Evolutionary conservation across 2,888 invertebrate species (phyloP), one percentile per base, ranked within the genome.

Genomic region (Plebejus anna): DNA sequence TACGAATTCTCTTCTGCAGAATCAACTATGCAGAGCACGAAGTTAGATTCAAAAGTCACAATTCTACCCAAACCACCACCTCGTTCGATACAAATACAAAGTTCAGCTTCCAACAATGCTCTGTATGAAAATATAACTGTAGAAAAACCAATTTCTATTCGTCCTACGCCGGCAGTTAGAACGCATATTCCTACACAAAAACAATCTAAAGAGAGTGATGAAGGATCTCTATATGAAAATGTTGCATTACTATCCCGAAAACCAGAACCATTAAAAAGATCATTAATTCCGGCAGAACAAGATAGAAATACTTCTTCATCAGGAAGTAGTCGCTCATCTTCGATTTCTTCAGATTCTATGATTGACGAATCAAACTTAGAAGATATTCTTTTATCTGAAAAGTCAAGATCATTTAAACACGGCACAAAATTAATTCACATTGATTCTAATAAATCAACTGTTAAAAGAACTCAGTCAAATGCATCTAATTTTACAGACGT

Each of bases 361-460:
- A 84, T 88, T 70, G 94, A 94, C 79, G 94, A 92, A 84, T 83
- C 92, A 13, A 91, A 93, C 83, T 86, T 94, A 78, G 94, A 94
- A 85, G 94, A 94, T 81, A 92, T 94, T 80, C 84, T 94, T 42
- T 81, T 93, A 32, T 94, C 94, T 9, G 85, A 90, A 83, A 94
- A 92, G 81, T 94, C 93, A 0, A 91, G 88, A 81, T 94, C 94
- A n/a, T 94, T 94, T 81, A 87, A 87, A 75, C 90, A 89, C 76
- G 82, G 87, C 57, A 85, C 86, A 81, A 81, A 85, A 77, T 72
- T 83, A 4, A 76, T 81, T n/a, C 82, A 83, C 78, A 82, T 84
- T 59, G 83, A 82, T 79, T 82, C 84, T 6, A 86, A 81, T 78
- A 89, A 88, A 83, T 83, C 85, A 71, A 83, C 84, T 61, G 79